Evolutionary conservation across 2,888 invertebrate genomes (phyloP).

Genomic region (Odontomyia ornata): DNA sequence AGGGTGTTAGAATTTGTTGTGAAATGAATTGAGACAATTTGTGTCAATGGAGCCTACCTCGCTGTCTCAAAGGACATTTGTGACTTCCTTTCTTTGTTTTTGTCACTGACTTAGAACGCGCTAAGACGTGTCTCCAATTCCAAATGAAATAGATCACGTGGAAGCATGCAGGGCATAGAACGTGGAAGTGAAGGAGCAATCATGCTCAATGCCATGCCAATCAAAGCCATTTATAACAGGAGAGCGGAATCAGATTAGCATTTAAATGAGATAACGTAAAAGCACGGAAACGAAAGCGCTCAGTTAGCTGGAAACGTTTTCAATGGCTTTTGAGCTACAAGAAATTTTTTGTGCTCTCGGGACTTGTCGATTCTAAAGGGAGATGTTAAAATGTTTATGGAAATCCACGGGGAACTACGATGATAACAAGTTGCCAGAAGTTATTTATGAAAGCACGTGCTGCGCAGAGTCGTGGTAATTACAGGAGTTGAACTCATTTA

Average conservation of each 20-base stretch:
- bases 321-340: neutral
- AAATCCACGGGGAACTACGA: neutral
- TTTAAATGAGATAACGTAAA: constrained; percentile 28
- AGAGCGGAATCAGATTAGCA: constrained; percentile 35
- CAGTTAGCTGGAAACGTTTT: neutral
- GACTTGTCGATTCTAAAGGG: neutral
- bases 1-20: neutral
- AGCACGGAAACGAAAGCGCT: neutral
- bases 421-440: no score
- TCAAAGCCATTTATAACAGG: constrained; percentile 34
- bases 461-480: no score
- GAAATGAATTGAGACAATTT: neutral
- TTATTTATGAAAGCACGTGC: no score
- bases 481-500: no score
- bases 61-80: neutral
- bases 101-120: neutral
- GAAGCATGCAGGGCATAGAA: neutral
- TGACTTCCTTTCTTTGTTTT: neutral
- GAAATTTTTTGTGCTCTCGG: neutral
- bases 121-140: constrained; percentile 6
- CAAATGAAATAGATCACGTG: constrained; percentile 21
- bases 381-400: neutral
- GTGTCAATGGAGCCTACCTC: neutral
- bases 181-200: constrained; percentile 5
- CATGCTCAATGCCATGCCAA: constrained; percentile 4